phyloP scores from a whole-genome alignment of 2,888 invertebrate species.

The Drosophila cracens region DNA sequence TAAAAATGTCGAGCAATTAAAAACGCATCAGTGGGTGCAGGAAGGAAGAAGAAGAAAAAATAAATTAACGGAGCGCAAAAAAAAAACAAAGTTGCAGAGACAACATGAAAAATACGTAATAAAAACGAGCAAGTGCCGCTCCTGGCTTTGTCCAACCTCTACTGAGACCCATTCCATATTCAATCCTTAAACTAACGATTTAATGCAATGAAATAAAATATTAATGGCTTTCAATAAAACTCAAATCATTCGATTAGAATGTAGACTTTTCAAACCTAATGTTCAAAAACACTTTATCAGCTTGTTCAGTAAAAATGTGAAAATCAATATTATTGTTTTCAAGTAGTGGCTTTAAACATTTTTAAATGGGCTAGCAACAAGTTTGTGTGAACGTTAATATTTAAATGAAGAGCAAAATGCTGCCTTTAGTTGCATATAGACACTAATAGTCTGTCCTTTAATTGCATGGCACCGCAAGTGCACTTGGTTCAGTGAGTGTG shows the following conservation, averaged over 20 bases:
- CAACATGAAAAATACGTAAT: conserved; percentile 11
- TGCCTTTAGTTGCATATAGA: conserved; percentile 28
- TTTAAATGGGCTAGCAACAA: not conserved
- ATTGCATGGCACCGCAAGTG: conserved; percentile 10
- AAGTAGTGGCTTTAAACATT: not conserved
- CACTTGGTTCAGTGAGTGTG: conserved; percentile 24
- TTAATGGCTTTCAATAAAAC: not conserved
- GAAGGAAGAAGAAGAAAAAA: conserved; percentile 9
- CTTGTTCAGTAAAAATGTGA: not conserved
- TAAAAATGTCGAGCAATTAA: conserved; percentile 68
- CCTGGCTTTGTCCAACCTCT: not conserved
- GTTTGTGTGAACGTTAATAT: conserved; percentile 30
- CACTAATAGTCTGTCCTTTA: conserved; percentile 3
- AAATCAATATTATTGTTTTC: not conserved
- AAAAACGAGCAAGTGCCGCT: conserved; percentile 11
- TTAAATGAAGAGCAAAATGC: conserved; percentile 35
- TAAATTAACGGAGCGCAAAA: not conserved
- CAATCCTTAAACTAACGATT: conserved; percentile 3
- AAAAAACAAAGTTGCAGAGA: conserved; percentile 3
- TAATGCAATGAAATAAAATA: not conserved
- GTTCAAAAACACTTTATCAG: not conserved
- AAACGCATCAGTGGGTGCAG: conserved; percentile 58
- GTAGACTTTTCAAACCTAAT: not conserved
- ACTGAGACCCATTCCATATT: not conserved
- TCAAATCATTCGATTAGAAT: not conserved